phyloP scores from a whole-genome alignment of 2,113 vertebrate genomes.

The Danionella cerebrum region DNA sequence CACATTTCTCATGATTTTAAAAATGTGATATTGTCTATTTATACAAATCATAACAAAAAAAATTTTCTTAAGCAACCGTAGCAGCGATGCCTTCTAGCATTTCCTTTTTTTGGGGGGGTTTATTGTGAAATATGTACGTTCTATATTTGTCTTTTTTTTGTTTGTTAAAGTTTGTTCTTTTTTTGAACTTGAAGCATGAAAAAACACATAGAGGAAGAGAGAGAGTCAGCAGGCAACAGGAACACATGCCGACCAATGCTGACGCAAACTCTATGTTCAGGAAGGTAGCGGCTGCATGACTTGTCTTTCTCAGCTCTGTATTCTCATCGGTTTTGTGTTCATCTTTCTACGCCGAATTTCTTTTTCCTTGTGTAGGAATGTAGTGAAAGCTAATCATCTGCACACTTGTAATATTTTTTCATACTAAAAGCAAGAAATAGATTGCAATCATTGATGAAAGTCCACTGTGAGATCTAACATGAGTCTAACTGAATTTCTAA shows the following conservation, averaged over 20 bases:
- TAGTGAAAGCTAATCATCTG: background rate
- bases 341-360: background rate
- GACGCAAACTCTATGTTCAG: slow-evolving; percentile 31
- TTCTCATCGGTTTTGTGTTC: background rate
- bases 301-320: background rate
- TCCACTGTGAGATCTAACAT: too few relatives aligned
- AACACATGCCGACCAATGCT: slow-evolving; percentile 14
- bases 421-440: too few relatives aligned
- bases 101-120: too few relatives aligned
- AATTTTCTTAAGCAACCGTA: too few relatives aligned
- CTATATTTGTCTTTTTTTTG: background rate
- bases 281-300: slow-evolving; percentile 27
- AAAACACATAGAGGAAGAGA: slow-evolving; percentile 1
- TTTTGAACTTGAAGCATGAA: background rate
- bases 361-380: background rate
- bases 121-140: too few relatives aligned
- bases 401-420: too few relatives aligned
- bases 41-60: too few relatives aligned
- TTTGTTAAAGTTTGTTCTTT: background rate
- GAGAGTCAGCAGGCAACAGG: slow-evolving; percentile 20
- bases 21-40: too few relatives aligned
- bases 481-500: too few relatives aligned
- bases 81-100: too few relatives aligned
- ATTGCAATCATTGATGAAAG: too few relatives aligned
- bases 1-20: too few relatives aligned